Evolutionary conservation across 2,797 vertebrate species (phyloP), one percentile per base, ranked within the genome.

Genomic region (Myotis planiceps): DNA sequence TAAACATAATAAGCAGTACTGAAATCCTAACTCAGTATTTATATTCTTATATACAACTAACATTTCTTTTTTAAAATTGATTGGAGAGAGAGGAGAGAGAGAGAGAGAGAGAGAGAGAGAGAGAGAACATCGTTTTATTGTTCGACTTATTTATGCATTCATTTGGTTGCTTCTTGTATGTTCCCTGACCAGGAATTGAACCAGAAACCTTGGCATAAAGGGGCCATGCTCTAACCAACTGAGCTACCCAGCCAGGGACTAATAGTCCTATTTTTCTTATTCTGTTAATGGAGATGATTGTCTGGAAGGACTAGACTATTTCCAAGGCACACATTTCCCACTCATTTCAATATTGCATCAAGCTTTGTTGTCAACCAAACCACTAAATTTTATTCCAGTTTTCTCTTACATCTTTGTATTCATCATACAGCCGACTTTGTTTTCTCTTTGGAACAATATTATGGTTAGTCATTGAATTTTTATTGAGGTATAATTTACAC

Each of bases 401-500:
- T 7, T 91, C 39, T 81, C 34, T 34, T 89, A 12, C 3, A 16
- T 47, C 45, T 92, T 65, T 71, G 15, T 65, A 42, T 82, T 85
- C 79, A 60, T 65, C 23, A 72, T 14, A 90, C 74, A 88, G 42
- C 37, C 18, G 5, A 68, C 37, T 3, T 72, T 85, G 6, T 68
- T 93, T 94, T 90, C 78, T 92, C 6, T 82, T 96, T 18, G 12
- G 60, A 95, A 82, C n/a, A 95, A 18, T 72, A 58, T 69, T 86
- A 34, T 68, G 49, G 15, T 76, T 88, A 85, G 37, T 66, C 78
- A 74, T 66, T 72, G 18, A 47, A 63, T 93, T 84, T 69, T 76
- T 76, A 85, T 83, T 88, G 60, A 88, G 69, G 9, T 71, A 5
- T 90, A 84, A 88, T 95, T 94, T 85, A 32, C 29, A 82, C 21